Conservation (phyloP, 1,140 invertebrate species). For the Ptiloglossa arizonensis region DNA sequence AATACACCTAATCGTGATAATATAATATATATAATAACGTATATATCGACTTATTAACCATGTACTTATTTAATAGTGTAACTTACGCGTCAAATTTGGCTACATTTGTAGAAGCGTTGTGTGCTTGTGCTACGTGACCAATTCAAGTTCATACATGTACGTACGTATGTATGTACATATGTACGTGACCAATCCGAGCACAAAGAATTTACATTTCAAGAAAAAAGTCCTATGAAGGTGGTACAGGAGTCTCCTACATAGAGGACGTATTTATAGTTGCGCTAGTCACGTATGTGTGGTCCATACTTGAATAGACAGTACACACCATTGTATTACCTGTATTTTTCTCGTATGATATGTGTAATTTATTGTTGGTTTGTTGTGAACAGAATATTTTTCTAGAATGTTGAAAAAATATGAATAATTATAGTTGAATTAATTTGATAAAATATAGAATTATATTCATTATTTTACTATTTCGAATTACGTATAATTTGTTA, state of each 20-base stretch:
- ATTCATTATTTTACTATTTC: too few species aligned
- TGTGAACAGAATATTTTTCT: too few species aligned
- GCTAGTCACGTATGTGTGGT: constrained; percentile 23
- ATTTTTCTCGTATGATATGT: background rate
- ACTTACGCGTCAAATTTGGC: background rate
- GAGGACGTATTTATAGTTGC: constrained; percentile 44
- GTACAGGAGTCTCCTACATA: constrained; percentile 38
- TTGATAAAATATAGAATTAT: too few species aligned
- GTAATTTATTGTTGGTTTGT: background rate
- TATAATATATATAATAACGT: background rate
- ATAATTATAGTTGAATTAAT: too few species aligned
- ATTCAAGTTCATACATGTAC: background rate
- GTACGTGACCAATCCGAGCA: background rate
- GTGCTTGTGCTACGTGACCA: background rate
- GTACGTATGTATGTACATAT: background rate
- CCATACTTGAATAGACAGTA: constrained; percentile 16
- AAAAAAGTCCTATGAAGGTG: constrained; percentile 3
- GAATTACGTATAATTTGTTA: background rate
- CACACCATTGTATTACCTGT: background rate
- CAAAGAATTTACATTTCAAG: constrained; percentile 29
- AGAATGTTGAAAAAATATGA: too few species aligned
- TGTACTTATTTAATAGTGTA: background rate
- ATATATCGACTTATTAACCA: background rate
- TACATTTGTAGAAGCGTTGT: background rate
- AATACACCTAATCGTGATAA: background rate